These are phyloP conservation scores for Lutjanus argentimaculatus DNA, from an alignment of 2,797 vertebrate genomes.

Conservation along the genomic window DNA sequence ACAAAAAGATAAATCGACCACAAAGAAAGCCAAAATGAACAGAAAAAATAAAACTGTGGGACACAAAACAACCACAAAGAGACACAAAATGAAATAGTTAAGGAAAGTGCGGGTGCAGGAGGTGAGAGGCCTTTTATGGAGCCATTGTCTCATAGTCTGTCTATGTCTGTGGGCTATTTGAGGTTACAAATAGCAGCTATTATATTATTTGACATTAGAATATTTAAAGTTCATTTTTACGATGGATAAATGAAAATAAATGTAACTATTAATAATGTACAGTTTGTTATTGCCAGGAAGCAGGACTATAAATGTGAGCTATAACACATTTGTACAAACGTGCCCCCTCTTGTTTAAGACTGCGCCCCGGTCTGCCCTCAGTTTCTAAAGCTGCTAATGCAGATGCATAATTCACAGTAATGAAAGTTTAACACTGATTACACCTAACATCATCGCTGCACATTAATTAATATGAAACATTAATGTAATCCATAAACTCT, in stretches of 20 bases:
- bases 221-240: not conserved
- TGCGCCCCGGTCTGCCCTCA: not conserved
- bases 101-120: not conserved
- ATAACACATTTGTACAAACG: slow-evolving; percentile 14
- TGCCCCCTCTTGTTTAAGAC: not conserved
- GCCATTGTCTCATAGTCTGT: not conserved
- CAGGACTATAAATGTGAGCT: not conserved
- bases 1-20: not conserved
- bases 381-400: slow-evolving; percentile 19
- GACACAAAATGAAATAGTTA: not conserved
- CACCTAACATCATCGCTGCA: slow-evolving; percentile 58
- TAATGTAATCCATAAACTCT: slow-evolving; percentile 56
- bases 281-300: not conserved
- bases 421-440: slow-evolving; percentile 74
- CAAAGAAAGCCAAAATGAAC: not conserved
- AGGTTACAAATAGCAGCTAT: not conserved
- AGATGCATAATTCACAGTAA: slow-evolving; percentile 42
- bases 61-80: not conserved
- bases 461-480: slow-evolving; percentile 70
- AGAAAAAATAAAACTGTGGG: too few species aligned
- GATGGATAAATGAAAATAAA: not conserved
- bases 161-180: not conserved
- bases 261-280: not conserved
- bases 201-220: not conserved
- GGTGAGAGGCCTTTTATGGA: not conserved